A percentile compares a stretch with the other conserved stretches of the same genome.
Conservation (phyloP, 2,888 invertebrate genomes). For the Drosophila recens region DNA sequence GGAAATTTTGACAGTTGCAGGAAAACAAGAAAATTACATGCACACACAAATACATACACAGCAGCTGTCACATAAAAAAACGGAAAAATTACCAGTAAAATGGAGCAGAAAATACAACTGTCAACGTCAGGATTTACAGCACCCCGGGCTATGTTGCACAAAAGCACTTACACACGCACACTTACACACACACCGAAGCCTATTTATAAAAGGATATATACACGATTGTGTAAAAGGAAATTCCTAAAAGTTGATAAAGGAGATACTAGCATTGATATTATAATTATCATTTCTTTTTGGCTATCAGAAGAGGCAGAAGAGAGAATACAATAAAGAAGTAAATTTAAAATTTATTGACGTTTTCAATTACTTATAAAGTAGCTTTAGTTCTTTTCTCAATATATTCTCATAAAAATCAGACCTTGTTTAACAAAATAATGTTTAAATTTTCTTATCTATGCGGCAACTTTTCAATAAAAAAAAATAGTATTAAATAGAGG, state of each 20-base stretch:
- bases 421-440: too few species aligned
- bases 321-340: background rate
- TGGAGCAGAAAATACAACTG: conserved; percentile 64
- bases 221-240: background rate
- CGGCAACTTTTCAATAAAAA: too few species aligned
- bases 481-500: too few species aligned
- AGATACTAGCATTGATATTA: background rate
- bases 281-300: background rate
- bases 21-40: conserved; percentile 48
- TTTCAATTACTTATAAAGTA: too few species aligned
- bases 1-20: conserved; percentile 66
- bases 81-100: conserved; percentile 44
- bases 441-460: too few species aligned
- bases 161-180: conserved; percentile 8
- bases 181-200: background rate
- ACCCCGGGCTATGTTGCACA: conserved; percentile 39
- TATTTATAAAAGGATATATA: background rate
- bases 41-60: conserved; percentile 26
- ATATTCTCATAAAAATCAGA: too few species aligned
- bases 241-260: background rate
- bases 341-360: too few species aligned
- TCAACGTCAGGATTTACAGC: conserved; percentile 62
- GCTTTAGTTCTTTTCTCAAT: too few species aligned
- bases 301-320: background rate
- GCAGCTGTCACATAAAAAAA: conserved; percentile 43